Evolutionary conservation across 2,113 vertebrate genomes (phyloP), one percentile per base, ranked within the genome.

Genomic region (Varanus komodoensis): DNA sequence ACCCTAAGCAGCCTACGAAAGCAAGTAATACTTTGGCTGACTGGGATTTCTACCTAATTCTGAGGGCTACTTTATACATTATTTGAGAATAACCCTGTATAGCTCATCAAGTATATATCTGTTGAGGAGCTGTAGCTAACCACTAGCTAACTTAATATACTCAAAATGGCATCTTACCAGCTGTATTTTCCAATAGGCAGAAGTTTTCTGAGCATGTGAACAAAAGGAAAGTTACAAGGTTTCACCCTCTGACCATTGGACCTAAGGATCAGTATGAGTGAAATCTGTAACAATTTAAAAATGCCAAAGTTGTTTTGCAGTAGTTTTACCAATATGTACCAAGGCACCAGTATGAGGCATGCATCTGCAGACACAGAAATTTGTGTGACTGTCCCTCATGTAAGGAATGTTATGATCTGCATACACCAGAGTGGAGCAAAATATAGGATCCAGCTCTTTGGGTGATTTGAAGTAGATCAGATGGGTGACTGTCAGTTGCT

Each of bases 271-370:
- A 73, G 34, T 38, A 7, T 54, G 6, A 32, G 54, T 52, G 34
- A 79, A 25, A 84, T 78, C n/a, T 69, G 12, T 6, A 89, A 84
- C 14, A 52, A 34, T 89, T 85, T 69, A 69, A 89, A 6, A 52
- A 85, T 29, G 27, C 75, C 23, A 8, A 25, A 68, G 25, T 69
- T 19, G 14, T 67, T 89, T 27, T 78, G 29, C 44, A 67, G 19
- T 68, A 79, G 48, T 14, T 78, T 75, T 6, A 2, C 32, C 38
- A 84, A 0, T 50, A n/a, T 44, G 8, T 57, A 48, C 23, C 25
- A 82, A 89, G n/a, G 8, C n/a, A 84, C 11, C 32, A 34, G 14
- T 32, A 50, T 54, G 21, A 79, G 2, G 38, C 11, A 54, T 61
- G 6, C 68, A 50, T 68, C 14, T 68, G 34, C 11, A 64, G 50